These are phyloP conservation scores for Fregata magnificens DNA, from an alignment of 2,113 vertebrate species.

Conservation along the genomic window DNA sequence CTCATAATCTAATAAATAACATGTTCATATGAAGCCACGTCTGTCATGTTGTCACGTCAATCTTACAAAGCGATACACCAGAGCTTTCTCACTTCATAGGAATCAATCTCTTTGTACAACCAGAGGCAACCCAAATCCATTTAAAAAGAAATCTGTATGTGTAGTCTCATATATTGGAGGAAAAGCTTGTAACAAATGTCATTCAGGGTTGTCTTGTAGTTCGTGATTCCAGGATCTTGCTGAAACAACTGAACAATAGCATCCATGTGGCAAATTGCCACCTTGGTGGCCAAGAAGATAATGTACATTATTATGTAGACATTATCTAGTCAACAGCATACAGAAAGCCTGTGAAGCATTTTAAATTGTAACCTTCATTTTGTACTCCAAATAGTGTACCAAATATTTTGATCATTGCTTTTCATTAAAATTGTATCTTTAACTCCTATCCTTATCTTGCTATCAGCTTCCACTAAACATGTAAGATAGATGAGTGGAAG, in stretches of 20 bases:
- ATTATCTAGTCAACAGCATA: background rate
- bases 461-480: background rate
- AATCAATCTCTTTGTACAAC: slow-evolving; percentile 39
- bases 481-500: background rate
- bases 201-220: background rate
- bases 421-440: slow-evolving; percentile 6
- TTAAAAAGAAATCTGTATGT: background rate
- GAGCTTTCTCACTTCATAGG: background rate
- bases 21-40: background rate
- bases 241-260: background rate
- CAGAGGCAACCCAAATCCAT: slow-evolving; percentile 20
- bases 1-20: slow-evolving; percentile 29
- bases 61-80: background rate
- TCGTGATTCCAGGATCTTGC: background rate
- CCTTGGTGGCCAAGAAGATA: background rate
- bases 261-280: background rate
- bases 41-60: slow-evolving; percentile 9
- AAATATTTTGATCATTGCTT: slow-evolving; percentile 31
- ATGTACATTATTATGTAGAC: background rate
- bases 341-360: background rate
- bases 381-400: background rate
- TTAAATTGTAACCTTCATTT: background rate
- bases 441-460: background rate
- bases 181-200: background rate
- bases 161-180: background rate